Evolutionary conservation across 2,113 vertebrate genomes (phyloP).

Genomic region (Clarias magur): DNA sequence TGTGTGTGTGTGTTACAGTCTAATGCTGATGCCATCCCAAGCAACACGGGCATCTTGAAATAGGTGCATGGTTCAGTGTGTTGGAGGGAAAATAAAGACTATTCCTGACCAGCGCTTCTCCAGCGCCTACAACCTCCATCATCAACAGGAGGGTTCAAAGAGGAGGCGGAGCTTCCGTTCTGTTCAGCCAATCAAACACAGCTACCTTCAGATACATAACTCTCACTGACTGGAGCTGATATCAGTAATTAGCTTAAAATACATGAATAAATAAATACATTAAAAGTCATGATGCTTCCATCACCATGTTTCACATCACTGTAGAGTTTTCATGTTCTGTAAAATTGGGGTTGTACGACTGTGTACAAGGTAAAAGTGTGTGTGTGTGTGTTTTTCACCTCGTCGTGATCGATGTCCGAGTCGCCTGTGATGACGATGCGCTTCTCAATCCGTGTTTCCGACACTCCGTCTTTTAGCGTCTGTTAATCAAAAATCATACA

Average conservation of each 20-base stretch:
- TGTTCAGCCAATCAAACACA: not conserved
- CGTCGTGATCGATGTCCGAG: constrained; percentile 95
- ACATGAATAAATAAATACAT: too few relatives aligned
- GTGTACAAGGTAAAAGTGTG: not conserved
- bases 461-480: constrained; percentile 92
- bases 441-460: constrained; percentile 98
- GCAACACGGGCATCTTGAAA: not conserved
- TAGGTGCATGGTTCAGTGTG: not conserved
- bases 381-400: constrained; percentile 74
- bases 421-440: constrained; percentile 98
- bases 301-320: not conserved
- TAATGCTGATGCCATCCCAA: not conserved
- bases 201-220: not conserved
- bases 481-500: constrained; percentile 53
- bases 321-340: too few relatives aligned
- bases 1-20: not conserved
- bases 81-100: not conserved
- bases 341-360: not conserved
- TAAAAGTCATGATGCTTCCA: not conserved
- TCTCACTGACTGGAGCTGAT: not conserved
- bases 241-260: not conserved
- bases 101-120: too few relatives aligned
- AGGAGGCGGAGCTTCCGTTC: not conserved
- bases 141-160: too few relatives aligned
- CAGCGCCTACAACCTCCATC: too few relatives aligned